Evolutionary conservation across 2,888 invertebrate species (phyloP).

Genomic region (Drosophila pseudotakahashii): DNA sequence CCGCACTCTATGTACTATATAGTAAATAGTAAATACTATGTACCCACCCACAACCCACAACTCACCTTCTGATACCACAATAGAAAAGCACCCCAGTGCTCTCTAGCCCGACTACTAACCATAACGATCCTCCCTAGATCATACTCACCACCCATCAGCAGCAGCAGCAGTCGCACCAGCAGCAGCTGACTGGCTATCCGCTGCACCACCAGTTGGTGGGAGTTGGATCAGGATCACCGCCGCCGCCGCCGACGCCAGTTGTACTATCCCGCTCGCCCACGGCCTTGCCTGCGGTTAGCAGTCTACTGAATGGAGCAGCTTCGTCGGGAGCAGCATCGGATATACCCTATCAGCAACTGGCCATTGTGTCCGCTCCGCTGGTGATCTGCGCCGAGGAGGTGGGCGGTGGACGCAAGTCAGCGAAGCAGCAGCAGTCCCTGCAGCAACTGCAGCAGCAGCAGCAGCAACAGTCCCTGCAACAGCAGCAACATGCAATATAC

Average conservation of each 20-base stretch:
- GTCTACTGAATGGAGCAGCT: slow-evolving; percentile 56
- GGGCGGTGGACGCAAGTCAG: slow-evolving; percentile 37
- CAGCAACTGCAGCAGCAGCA: slow-evolving; percentile 52
- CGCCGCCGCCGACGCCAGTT: slow-evolving; percentile 49
- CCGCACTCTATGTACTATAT: slow-evolving; percentile 21
- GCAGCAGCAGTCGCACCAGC: slow-evolving; percentile 71
- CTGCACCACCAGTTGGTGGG: slow-evolving; percentile 72
- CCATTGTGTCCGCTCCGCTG: slow-evolving; percentile 74
- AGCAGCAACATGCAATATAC: slow-evolving; percentile 30
- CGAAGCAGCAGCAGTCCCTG: slow-evolving; percentile 38
- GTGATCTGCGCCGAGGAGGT: slow-evolving; percentile 68
- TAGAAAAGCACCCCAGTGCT: slow-evolving; percentile 37
- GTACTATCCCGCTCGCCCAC: slow-evolving; percentile 59
- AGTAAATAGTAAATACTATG: not conserved
- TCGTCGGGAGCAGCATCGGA: slow-evolving; percentile 13
- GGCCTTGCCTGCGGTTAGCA: slow-evolving; percentile 65
- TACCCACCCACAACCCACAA: slow-evolving; percentile 22
- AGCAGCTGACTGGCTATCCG: slow-evolving; percentile 72
- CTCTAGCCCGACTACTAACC: slow-evolving; percentile 66
- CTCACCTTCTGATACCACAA: slow-evolving; percentile 9
- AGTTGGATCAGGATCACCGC: slow-evolving; percentile 34
- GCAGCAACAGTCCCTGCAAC: slow-evolving; percentile 45
- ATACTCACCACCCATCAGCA: slow-evolving; percentile 78
- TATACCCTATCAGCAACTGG: slow-evolving; percentile 74
- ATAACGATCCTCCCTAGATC: slow-evolving; percentile 77